Evolutionary conservation across 2,113 vertebrate species (phyloP).

Genomic region (Triplophysa rosa): DNA sequence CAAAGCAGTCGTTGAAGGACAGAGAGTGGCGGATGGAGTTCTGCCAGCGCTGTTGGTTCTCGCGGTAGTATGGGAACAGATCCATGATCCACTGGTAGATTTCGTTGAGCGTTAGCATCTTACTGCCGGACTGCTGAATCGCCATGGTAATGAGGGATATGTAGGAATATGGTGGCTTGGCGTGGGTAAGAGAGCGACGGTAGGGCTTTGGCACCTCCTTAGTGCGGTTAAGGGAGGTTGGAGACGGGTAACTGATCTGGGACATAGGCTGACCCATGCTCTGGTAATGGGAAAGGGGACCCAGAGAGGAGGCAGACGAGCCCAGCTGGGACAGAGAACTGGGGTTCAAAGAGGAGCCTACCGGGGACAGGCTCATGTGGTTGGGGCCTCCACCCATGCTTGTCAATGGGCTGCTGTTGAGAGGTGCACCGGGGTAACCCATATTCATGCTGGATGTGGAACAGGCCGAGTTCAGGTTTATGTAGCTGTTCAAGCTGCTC

Average conservation of each 20-base stretch:
- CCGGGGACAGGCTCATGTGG: conserved; percentile 77
- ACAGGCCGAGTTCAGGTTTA: conserved; percentile 82
- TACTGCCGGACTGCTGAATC: conserved; percentile 87
- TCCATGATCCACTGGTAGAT: conserved; percentile 98
- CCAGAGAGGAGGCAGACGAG: conserved; percentile 68
- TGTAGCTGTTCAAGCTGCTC: conserved; percentile 86
- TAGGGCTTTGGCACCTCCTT: conserved; percentile 84
- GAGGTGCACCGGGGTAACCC: conserved; percentile 71
- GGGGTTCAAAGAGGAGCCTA: conserved; percentile 74
- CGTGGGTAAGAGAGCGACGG: conserved; percentile 85
- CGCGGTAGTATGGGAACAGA: conserved; percentile 88
- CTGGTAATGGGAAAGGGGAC: conserved; percentile 78
- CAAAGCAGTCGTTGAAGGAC: conserved; percentile 92
- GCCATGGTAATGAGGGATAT: conserved; percentile 96
- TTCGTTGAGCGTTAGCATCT: conserved; percentile 91
- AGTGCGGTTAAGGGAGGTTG: conserved; percentile 68
- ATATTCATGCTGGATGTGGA: conserved; percentile 78
- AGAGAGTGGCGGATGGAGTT: conserved; percentile 92
- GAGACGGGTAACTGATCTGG: conserved; percentile 74
- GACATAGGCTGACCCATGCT: conserved; percentile 77
- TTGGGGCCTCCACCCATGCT: conserved; percentile 71
- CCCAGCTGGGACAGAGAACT: conserved; percentile 74
- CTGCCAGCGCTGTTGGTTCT: conserved; percentile 93
- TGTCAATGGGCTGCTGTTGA: conserved; percentile 69
- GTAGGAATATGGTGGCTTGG: conserved; percentile 89